These are phyloP conservation scores for Lagocephalus sceleratus DNA, from an alignment of 2,797 vertebrate genomes.

Conservation along the genomic window DNA sequence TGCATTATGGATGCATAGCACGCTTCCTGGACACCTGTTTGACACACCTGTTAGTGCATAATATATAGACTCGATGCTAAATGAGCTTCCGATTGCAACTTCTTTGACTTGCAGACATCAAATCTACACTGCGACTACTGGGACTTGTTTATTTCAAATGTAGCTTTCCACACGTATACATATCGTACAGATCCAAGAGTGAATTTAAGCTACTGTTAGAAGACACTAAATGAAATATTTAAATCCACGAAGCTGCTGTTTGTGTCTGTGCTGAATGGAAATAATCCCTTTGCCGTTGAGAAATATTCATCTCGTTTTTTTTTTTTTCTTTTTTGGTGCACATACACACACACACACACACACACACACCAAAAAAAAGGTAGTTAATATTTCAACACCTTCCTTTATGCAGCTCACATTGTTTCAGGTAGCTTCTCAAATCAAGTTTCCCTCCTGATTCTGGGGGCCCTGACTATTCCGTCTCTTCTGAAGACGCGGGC, in stretches of 20 bases:
- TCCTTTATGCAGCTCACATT: background rate
- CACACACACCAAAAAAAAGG: background rate
- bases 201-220: background rate
- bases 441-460: background rate
- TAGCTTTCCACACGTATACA: background rate
- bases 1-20: slow-evolving; percentile 49
- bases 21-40: slow-evolving; percentile 75
- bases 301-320: background rate
- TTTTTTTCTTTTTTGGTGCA: too few relatives aligned
- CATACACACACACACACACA: too few relatives aligned
- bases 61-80: slow-evolving; percentile 38
- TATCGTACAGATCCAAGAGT: slow-evolving; percentile 1
- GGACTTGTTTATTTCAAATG: slow-evolving; percentile 21
- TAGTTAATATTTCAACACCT: background rate
- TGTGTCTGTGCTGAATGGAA: slow-evolving; percentile 4
- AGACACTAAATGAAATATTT: slow-evolving; percentile 9
- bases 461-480: background rate
- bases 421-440: background rate
- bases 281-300: background rate
- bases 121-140: slow-evolving; percentile 14
- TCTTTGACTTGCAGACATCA: slow-evolving; percentile 9
- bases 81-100: slow-evolving; percentile 38
- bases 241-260: background rate
- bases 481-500: background rate
- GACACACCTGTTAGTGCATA: slow-evolving; percentile 65